Conservation (phyloP, 2,113 vertebrate species). For the Corydoras sp. region DNA sequence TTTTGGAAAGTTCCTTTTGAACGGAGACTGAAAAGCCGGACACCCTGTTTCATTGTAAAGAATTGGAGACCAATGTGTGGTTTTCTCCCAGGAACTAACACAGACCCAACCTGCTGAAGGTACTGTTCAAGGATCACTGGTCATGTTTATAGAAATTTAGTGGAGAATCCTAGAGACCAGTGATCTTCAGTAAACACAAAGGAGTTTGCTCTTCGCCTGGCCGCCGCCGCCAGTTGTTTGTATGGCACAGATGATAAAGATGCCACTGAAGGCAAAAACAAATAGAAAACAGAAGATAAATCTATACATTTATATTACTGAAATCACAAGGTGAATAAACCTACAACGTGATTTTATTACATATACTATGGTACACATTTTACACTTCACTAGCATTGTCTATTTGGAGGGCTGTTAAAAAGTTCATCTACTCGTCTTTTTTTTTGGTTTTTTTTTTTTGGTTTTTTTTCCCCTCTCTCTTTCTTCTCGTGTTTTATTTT, state of each 20-base stretch:
- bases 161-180: slow-evolving; percentile 61
- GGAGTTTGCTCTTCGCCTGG: slow-evolving; percentile 62
- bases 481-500: slow-evolving; percentile 30
- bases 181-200: slow-evolving; percentile 64
- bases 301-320: slow-evolving; percentile 71
- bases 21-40: slow-evolving; percentile 57
- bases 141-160: slow-evolving; percentile 62
- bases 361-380: slow-evolving; percentile 79
- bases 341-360: slow-evolving; percentile 80
- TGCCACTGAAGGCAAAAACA: slow-evolving; percentile 61
- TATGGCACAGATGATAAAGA: slow-evolving; percentile 56
- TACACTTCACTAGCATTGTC: slow-evolving; percentile 80
- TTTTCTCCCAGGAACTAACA: slow-evolving; percentile 61
- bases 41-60: slow-evolving; percentile 61
- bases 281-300: slow-evolving; percentile 63
- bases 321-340: slow-evolving; percentile 69
- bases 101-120: slow-evolving; percentile 64
- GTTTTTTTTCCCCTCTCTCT: slow-evolving; percentile 70
- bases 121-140: slow-evolving; percentile 62
- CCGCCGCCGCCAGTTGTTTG: slow-evolving; percentile 53
- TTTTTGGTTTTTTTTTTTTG: slow-evolving; percentile 44
- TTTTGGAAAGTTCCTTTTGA: slow-evolving; percentile 54
- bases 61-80: slow-evolving; percentile 55
- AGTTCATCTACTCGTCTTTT: slow-evolving; percentile 49
- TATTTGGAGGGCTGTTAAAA: slow-evolving; percentile 73